Base-by-base conservation (phyloP, 1,140 invertebrate genomes). In the Anastrepha ludens region DNA sequence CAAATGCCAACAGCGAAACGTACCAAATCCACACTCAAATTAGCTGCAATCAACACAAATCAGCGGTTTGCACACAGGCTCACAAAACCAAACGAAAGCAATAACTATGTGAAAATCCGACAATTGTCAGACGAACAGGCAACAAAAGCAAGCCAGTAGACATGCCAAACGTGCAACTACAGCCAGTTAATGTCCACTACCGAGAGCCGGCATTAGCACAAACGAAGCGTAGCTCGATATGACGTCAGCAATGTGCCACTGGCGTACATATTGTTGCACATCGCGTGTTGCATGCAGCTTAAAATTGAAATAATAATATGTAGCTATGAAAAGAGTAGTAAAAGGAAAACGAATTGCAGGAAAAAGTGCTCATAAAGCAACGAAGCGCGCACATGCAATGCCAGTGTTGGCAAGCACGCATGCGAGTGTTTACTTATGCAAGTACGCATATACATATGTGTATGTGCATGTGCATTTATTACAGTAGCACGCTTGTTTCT, bases 211-310 rank as follows among this genome's bases (percentile, higher is more conserved):
- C n/a, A 62, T 62, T 15, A 17, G 15, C n/a, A 6, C 60, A 5
- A 17, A 3, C n/a, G 60, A 17, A n/a, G 13, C 60, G 15, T 62
- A 13, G 8, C 13, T 13, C 60, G 8, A 62, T 62, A 50, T 81
- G 74, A 81, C 74, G 47, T 81, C 74, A 81, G 29, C 44, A 81
- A 81, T 55, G 8, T 81, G 74, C 74, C 74, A 81, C 74, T 55
- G 20, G 47, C 47, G 20, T 81, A 17, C 74, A 11, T 47, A 81
- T 50, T 55, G 47, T 55, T 81, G n/a, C 74, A 81, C 74, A 81
- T 81, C 74, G 74, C 74, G 74, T 81, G 74, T 58, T 15, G 74
- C 74, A 81, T 55, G 74, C 17, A 81, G 47, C 47, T 55, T 81
- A n/a, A 55, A 55, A 81, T 9, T 20, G 47, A 55, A 81, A 81